Conservation (phyloP, 2,113 vertebrate species). For the Lynx canadensis region DNA sequence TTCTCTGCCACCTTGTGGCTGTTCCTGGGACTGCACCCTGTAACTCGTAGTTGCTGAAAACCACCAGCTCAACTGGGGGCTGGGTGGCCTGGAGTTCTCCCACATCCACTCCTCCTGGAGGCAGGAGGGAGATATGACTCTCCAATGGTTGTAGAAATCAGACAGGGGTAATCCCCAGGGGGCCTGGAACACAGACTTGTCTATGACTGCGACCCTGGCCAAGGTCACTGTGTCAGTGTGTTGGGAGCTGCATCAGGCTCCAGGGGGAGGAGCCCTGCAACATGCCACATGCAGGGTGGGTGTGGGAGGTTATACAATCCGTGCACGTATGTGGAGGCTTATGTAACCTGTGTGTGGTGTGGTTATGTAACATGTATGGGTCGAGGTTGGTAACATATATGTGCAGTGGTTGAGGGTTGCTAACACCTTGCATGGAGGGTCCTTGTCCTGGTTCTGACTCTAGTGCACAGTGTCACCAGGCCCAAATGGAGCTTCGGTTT, state of each 20-base stretch:
- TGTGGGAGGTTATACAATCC: constrained; percentile 59
- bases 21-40: constrained; percentile 48
- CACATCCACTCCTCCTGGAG: neutral
- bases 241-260: constrained; percentile 52
- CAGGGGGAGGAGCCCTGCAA: constrained; percentile 37
- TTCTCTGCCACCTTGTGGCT: constrained; percentile 69
- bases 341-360: constrained; percentile 58
- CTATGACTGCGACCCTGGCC: constrained; percentile 69
- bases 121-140: neutral
- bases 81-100: neutral
- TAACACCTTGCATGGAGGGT: neutral
- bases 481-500: neutral
- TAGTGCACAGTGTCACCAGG: neutral
- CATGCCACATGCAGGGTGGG: constrained; percentile 31
- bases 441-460: neutral
- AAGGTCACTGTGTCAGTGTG: constrained; percentile 82
- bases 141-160: constrained; percentile 11
- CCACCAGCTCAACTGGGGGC: neutral
- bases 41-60: neutral
- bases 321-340: constrained; percentile 59
- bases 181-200: neutral
- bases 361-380: constrained; percentile 75
- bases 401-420: constrained; percentile 33
- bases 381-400: constrained; percentile 34
- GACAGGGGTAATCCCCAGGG: constrained; percentile 48